Evolutionary conservation across 2,113 vertebrate genomes (phyloP).

Genomic region (Cervus canadensis): DNA sequence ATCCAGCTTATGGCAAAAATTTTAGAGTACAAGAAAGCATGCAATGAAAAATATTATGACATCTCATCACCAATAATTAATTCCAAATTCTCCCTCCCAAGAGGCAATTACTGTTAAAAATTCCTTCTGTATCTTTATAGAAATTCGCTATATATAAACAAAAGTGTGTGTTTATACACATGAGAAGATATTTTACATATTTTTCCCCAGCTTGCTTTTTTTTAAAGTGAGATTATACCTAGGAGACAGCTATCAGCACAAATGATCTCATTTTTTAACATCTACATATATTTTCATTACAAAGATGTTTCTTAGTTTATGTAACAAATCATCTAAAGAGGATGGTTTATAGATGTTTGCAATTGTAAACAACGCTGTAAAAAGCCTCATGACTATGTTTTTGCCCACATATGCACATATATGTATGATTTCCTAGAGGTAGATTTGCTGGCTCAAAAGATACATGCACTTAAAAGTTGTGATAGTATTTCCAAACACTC

Average conservation of each 20-base stretch:
- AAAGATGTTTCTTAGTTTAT: conserved; percentile 25
- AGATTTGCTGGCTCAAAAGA: not conserved
- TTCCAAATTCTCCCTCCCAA: conserved; percentile 1
- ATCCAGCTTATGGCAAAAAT: not conserved
- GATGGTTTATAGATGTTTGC: not conserved
- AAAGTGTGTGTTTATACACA: not conserved
- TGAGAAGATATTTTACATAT: not conserved
- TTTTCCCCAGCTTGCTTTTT: not conserved
- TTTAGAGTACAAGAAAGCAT: not conserved
- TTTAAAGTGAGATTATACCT: not conserved
- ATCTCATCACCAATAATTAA: not conserved
- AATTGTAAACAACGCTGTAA: not conserved
- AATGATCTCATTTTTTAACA: not conserved
- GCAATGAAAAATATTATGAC: not conserved
- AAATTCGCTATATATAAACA: conserved; percentile 9
- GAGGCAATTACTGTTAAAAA: conserved; percentile 22
- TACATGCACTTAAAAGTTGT: not conserved
- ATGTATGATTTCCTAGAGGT: not conserved
- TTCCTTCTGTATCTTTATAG: not conserved
- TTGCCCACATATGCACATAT: not conserved
- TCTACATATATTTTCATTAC: conserved; percentile 2
- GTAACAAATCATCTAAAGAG: not conserved
- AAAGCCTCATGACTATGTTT: not conserved
- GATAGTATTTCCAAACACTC: not conserved
- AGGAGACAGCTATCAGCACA: not conserved